phyloP scores from a whole-genome alignment of 1,140 invertebrate species.

The Scaptomyza graminum region DNA sequence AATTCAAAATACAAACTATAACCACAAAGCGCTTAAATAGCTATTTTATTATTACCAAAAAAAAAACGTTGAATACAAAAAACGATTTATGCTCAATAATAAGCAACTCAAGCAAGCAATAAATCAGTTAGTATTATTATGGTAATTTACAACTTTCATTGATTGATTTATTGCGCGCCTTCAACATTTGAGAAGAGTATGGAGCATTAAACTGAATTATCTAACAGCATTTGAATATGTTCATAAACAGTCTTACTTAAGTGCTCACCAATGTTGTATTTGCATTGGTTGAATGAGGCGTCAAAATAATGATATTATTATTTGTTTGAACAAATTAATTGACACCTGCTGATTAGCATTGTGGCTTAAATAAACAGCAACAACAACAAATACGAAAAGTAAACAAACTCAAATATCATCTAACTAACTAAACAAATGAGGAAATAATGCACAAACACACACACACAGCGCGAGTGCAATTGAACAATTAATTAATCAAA shows the following conservation, averaged over 20 bases:
- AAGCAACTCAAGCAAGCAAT: not conserved
- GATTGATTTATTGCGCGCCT: too few relatives aligned
- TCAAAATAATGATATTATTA: constrained; percentile 19
- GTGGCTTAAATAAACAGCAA: constrained; percentile 30
- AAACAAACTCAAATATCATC: constrained; percentile 8
- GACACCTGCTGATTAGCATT: constrained; percentile 70
- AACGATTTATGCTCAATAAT: not conserved
- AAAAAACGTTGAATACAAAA: not conserved
- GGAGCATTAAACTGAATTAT: not conserved
- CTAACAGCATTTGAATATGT: too few relatives aligned
- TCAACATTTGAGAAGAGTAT: not conserved
- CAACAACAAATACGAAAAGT: constrained; percentile 30
- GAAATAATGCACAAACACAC: constrained; percentile 37
- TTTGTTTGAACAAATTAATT: constrained; percentile 70
- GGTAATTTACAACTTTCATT: not conserved
- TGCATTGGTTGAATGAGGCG: constrained; percentile 26
- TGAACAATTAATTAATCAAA: constrained; percentile 69
- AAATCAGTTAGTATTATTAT: constrained; percentile 14
- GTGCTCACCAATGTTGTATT: not conserved
- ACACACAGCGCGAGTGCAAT: constrained; percentile 42
- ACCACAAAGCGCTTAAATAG: not conserved
- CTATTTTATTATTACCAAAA: constrained; percentile 15
- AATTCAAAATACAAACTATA: too few relatives aligned
- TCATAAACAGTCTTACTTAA: not conserved
- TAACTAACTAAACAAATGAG: constrained; percentile 48